A percentile compares a stretch with the other conserved stretches of the same genome.
Conservation (phyloP, 2,888 invertebrate species). For the Boloria selene region DNA sequence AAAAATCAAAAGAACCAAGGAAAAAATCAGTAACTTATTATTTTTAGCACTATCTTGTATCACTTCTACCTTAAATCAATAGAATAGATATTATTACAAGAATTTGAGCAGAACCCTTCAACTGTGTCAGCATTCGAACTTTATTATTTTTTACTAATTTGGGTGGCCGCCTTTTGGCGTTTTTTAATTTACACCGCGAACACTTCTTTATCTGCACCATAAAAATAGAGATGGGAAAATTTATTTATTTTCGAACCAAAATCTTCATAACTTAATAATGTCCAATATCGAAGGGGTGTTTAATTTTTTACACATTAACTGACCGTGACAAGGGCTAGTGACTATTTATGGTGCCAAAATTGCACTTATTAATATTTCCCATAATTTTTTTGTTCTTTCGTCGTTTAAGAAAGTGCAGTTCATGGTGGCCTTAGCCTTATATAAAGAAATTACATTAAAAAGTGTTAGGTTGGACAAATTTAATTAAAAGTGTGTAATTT, state of each 20-base stretch:
- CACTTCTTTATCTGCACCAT: slow-evolving; percentile 19
- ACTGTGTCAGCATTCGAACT: neutral
- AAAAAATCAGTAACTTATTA: too few species aligned
- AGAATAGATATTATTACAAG: neutral
- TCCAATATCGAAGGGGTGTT: slow-evolving; percentile 57
- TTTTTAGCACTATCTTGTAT: neutral
- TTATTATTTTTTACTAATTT: slow-evolving; percentile 41
- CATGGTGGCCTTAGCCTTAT: slow-evolving; percentile 15
- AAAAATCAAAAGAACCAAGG: too few species aligned
- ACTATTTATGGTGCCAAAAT: slow-evolving; percentile 66
- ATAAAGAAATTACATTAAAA: neutral
- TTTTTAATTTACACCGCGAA: slow-evolving; percentile 44
- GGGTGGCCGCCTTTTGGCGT: slow-evolving; percentile 52
- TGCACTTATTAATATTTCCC: slow-evolving; percentile 48
- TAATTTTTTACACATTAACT: slow-evolving; percentile 52
- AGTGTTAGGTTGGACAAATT: neutral
- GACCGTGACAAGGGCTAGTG: slow-evolving; percentile 67
- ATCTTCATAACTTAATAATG: slow-evolving; percentile 65
- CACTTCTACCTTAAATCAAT: neutral
- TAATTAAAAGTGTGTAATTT: too few species aligned
- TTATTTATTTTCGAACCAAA: slow-evolving; percentile 46
- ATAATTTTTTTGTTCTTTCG: slow-evolving; percentile 52
- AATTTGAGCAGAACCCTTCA: slow-evolving; percentile 32
- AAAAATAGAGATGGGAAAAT: slow-evolving; percentile 35
- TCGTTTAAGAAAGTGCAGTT: slow-evolving; percentile 39